Evolutionary conservation across 2,113 vertebrate genomes (phyloP), one percentile per base, ranked within the genome.

Genomic region (Cnemophilus loriae): DNA sequence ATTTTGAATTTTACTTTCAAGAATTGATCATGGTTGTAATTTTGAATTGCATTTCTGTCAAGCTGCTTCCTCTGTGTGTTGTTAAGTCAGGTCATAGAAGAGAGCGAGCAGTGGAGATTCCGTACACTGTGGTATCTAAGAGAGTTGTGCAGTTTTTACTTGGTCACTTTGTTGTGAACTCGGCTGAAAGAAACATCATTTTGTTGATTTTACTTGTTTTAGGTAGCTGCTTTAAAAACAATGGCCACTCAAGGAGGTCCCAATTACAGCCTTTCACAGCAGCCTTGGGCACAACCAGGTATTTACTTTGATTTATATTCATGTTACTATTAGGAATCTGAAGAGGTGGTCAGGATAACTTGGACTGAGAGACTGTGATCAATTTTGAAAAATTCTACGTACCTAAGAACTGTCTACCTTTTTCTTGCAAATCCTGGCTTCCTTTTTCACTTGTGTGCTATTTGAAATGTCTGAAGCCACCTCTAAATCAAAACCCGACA

Each of bases 281-380:
- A 99, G 69, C 99, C 99, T 55, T 99, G 99, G 99, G 99, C 99
- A 5, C 99, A 99, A 81, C 98, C 99, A 97, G 99, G 99, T 99
- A 98, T 77, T 63, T 70, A 6, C 27, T 83, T 63, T 33, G 42
- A 18, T 63, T 77, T 77, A 42, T 49, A 61, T 84, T 56, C 16
- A 17, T 42, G 16, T 50, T 49, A 44, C 41, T 70, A 2, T 21
- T 50, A 56, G 59, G 15, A 64, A 11, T 76, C 55, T 63, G 39
- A 69, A 77, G 78, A 84, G 12, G 41, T 87, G 71, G 1, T 41
- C 55, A 37, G 35, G 42, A 69, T 63, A 73, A 39, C 53, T 82
- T 33, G n/a, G 24, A 55, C 60, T 47, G n/a, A n/a, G 60, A 73
- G 23, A 55, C 46, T 50, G 22, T 60, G 37, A 59, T 27, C 55